Conservation (phyloP, 2,888 invertebrate species). For the Anagyrus pseudococci region DNA sequence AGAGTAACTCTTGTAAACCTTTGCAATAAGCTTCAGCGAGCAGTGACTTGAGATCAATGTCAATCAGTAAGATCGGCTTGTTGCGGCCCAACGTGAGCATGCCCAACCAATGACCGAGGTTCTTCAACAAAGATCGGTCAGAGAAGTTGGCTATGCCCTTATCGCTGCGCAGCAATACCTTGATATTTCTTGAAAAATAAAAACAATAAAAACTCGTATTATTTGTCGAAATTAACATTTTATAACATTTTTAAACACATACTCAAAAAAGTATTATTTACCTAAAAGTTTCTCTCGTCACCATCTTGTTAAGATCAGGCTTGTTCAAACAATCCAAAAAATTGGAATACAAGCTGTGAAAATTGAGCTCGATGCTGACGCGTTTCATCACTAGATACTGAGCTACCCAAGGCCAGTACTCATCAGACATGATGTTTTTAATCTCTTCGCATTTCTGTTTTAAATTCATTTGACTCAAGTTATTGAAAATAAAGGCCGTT, state of each 20-base stretch:
- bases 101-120: conserved; percentile 98
- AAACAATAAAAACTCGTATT: conserved; percentile 88
- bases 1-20: conserved; percentile 95
- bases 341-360: conserved; percentile 95
- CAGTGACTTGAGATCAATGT: conserved; percentile 93
- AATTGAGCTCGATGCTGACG: conserved; percentile 97
- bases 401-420: conserved; percentile 95
- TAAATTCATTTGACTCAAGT: conserved; percentile 94
- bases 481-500: conserved; percentile 99
- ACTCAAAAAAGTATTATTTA: conserved; percentile 7
- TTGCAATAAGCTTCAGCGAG: conserved; percentile 97
- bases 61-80: conserved; percentile 85
- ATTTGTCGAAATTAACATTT: not conserved
- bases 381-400: conserved; percentile 98
- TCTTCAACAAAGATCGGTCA: conserved; percentile 94
- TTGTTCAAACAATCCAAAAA: conserved; percentile 92
- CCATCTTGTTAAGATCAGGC: conserved; percentile 82
- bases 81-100: conserved; percentile 95
- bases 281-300: conserved; percentile 93
- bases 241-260: not conserved
- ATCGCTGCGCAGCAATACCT: conserved; percentile 88
- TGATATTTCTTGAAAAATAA: conserved; percentile 41
- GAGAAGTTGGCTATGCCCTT: conserved; percentile 99
- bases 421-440: conserved; percentile 88
- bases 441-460: conserved; percentile 95